phyloP scores from a whole-genome alignment of 2,113 vertebrate species.

The Oryzias woworae region DNA sequence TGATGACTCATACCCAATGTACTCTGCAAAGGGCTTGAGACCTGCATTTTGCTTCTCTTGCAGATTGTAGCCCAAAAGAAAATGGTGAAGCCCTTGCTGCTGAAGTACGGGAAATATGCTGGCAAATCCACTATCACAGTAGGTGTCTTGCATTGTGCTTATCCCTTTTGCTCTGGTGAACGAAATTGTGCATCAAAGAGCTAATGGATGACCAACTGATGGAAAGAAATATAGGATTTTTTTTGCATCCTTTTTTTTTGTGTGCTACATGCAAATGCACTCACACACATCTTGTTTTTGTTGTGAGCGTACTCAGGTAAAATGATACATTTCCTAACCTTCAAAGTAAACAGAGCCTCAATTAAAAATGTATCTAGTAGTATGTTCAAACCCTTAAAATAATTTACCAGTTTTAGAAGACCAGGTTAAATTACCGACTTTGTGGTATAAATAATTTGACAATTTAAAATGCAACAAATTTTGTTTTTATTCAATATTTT shows the following conservation, averaged over 20 bases:
- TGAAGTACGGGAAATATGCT: conserved; percentile 90
- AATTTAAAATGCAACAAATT: too few species aligned
- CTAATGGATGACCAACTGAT: conserved; percentile 13
- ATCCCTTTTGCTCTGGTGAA: conserved; percentile 4
- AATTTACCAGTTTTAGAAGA: too few species aligned
- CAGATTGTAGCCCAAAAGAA: conserved; percentile 96
- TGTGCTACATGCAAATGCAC: too few species aligned
- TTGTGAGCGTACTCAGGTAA: too few species aligned
- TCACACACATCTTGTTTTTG: too few species aligned
- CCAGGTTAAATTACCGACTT: too few species aligned
- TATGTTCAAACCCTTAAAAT: too few species aligned
- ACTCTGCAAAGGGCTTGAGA: conserved; percentile 11
- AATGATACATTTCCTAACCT: too few species aligned
- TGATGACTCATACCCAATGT: conserved; percentile 36
- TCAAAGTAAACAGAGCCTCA: too few species aligned
- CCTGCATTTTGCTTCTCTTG: conserved; percentile 29
- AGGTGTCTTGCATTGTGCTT: conserved; percentile 42
- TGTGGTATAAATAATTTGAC: too few species aligned
- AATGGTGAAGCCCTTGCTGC: conserved; percentile 86
- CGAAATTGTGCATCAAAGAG: neutral
- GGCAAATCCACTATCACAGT: conserved; percentile 96
- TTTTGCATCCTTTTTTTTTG: neutral
- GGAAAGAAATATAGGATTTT: neutral
- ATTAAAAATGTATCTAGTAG: too few species aligned
- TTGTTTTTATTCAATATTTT: too few species aligned